phyloP scores from a whole-genome alignment of 1,140 invertebrate genomes.

The Cyrtorhinus lividipennis region DNA sequence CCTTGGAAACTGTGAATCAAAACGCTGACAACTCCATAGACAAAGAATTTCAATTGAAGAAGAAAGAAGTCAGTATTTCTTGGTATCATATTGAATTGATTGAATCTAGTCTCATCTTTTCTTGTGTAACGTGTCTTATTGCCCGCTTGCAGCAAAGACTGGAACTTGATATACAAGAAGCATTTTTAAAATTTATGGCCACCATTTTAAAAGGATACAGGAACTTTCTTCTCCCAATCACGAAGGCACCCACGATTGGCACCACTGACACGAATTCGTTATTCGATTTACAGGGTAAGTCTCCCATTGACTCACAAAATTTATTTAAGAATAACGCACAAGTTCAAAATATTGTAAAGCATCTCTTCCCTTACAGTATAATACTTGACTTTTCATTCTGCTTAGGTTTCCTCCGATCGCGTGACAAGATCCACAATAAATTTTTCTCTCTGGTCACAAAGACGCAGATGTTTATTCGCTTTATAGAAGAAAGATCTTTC shows the following conservation, averaged over 20 bases:
- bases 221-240: conserved; percentile 81
- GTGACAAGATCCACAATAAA: conserved; percentile 74
- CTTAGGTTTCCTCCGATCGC: conserved; percentile 41
- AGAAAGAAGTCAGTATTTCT: conserved; percentile 40
- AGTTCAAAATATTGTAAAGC: background rate
- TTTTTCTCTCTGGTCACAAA: conserved; percentile 80
- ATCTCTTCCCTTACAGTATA: conserved; percentile 27
- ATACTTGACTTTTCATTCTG: background rate
- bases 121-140: too few species aligned
- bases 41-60: conserved; percentile 53
- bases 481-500: conserved; percentile 97
- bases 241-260: conserved; percentile 78
- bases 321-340: too few species aligned
- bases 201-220: conserved; percentile 84
- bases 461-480: conserved; percentile 96
- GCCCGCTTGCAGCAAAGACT: conserved; percentile 47
- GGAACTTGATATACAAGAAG: conserved; percentile 91
- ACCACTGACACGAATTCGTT: conserved; percentile 88
- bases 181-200: conserved; percentile 93
- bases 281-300: conserved; percentile 82
- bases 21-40: conserved; percentile 40
- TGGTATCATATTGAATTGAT: too few species aligned
- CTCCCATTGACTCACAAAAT: too few species aligned
- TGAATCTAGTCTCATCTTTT: too few species aligned
- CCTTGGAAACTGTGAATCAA: conserved; percentile 26